phyloP scores from a whole-genome alignment of 2,888 invertebrate genomes.

The Lepeophtheirus nordmannii region DNA sequence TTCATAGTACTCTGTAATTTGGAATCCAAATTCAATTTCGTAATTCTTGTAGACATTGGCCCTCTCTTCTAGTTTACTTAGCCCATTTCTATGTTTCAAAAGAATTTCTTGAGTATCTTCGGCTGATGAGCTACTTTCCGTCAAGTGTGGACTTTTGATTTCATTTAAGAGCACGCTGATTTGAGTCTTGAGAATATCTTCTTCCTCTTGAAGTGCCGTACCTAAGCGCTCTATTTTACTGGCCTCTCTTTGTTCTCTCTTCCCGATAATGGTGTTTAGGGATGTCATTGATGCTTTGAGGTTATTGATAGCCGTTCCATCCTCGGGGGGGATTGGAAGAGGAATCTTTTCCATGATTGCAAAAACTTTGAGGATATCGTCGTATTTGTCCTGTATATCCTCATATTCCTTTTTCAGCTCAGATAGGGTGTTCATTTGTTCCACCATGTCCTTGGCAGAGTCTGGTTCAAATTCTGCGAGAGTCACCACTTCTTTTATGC shows the following conservation, averaged over 20 bases:
- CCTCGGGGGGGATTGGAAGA: constrained; percentile 11
- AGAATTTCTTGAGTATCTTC: not conserved
- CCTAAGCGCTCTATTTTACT: not conserved
- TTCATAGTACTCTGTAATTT: not conserved
- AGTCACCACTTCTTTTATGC: not conserved
- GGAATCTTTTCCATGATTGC: constrained; percentile 21
- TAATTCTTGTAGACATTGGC: constrained; percentile 11
- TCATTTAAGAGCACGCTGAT: not conserved
- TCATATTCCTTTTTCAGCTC: not conserved
- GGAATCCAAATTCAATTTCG: constrained; percentile 5
- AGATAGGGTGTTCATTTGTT: constrained; percentile 7
- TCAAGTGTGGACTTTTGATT: constrained; percentile 1
- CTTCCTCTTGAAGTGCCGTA: not conserved
- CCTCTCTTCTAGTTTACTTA: not conserved
- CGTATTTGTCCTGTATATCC: constrained; percentile 1
- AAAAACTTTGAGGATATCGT: constrained; percentile 14
- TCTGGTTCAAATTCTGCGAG: constrained; percentile 17
- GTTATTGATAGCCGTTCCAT: constrained; percentile 6
- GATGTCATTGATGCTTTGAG: constrained; percentile 10
- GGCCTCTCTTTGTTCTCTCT: constrained; percentile 7
- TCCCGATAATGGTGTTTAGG: not conserved
- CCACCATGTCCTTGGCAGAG: constrained; percentile 12
- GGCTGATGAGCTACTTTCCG: not conserved
- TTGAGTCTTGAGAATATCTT: not conserved
- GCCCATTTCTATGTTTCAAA: not conserved